A percentile compares a stretch with the other conserved stretches of the same genome.
Evolutionary conservation across 2,113 vertebrate species (phyloP).

Genomic region (Hippocampus mohnikei): DNA sequence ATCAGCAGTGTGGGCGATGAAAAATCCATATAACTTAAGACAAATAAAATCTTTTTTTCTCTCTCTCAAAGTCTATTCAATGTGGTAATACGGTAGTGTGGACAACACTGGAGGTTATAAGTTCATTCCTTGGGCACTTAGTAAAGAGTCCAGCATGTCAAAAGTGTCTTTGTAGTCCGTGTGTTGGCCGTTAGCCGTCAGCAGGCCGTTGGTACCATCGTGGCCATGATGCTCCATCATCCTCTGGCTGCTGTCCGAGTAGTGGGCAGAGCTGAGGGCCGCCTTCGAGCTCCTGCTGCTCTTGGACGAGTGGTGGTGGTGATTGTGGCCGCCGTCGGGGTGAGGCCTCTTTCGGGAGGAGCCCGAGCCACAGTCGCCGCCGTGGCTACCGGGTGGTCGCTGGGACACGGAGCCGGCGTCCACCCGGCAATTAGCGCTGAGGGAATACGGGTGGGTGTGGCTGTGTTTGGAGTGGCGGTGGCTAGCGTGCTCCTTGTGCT

Average conservation of each 20-base stretch:
- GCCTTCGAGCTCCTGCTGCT: constrained; percentile 94
- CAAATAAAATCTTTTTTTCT: constrained; percentile 76
- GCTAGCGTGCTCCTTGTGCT: constrained; percentile 84
- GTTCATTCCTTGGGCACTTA: constrained; percentile 99
- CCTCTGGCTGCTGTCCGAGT: constrained; percentile 85
- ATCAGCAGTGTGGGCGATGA: constrained; percentile 42
- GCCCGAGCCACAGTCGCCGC: constrained; percentile 58
- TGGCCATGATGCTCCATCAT: constrained; percentile 84
- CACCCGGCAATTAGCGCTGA: constrained; percentile 56
- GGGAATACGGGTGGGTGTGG: constrained; percentile 66
- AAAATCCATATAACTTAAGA: constrained; percentile 66
- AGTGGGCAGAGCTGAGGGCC: constrained; percentile 87
- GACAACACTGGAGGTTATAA: constrained; percentile 77
- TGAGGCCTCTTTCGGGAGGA: constrained; percentile 85
- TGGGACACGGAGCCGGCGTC: constrained; percentile 68
- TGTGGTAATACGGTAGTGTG: constrained; percentile 80
- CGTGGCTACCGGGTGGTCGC: constrained; percentile 75
- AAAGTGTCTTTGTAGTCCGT: constrained; percentile 98
- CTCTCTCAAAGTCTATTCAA: constrained; percentile 77
- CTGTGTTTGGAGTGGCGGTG: constrained; percentile 87
- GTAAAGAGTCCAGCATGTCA: constrained; percentile 98
- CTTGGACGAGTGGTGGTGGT: constrained; percentile 93
- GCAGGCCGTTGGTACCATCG: constrained; percentile 79
- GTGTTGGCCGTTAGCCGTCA: constrained; percentile 90
- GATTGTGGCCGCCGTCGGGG: constrained; percentile 79